Base-by-base conservation (phyloP, 2,113 vertebrate species). In the Melanotaenia duboulayi region DNA sequence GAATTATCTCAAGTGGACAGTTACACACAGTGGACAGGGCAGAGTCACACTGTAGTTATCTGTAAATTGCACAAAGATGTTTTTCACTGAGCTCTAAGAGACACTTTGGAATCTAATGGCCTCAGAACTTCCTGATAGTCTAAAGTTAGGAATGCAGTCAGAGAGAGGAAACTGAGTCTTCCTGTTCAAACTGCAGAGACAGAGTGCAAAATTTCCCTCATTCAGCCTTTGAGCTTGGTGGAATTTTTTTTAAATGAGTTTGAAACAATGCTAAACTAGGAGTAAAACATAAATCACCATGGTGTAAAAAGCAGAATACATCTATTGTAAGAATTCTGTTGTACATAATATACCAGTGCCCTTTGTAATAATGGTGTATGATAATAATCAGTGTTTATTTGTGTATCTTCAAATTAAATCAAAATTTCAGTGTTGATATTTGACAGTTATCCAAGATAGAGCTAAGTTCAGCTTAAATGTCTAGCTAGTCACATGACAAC, bases 151-250 rank as follows among this genome's bases (percentile, higher is more conserved):
- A 84, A 63, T 61, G 6, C 39, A 62, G 81, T 52, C 55, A 59
- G 23, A 51, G 74, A 81, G 80, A 91, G 90, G 90, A 92, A 92
- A 90, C 86, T 4, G 59, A 28, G 46, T 73, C 87, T 92, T 92
- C 90, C 90, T 91, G 91, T 87, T 28, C 66, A 57, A 78, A 81
- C 62, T 61, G 58, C 81, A 89, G 61, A 73, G 72, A 77, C 56
- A 40, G 17, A 63, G 28, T 46, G 20, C 22, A 46, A 50, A 42
- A 71, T 56, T 51, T 48, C 22, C n/a, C 52, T 39, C n/a, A 28
- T 28, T 44, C n/a, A 17, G 10, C n/a, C 40, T 52, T 48, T 32
- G 13, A 60, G 24, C 16, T 17, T 58, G 48, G 57, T 59, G 32
- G 23, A 57, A 14, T 35, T n/a, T 3, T 46, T 37, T 19, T 28